Percentiles rank a stretch among this genome's conserved stretches.
These are phyloP conservation scores for Seira musarum DNA, from an alignment of 2,888 invertebrate genomes.

Conservation along the genomic window DNA sequence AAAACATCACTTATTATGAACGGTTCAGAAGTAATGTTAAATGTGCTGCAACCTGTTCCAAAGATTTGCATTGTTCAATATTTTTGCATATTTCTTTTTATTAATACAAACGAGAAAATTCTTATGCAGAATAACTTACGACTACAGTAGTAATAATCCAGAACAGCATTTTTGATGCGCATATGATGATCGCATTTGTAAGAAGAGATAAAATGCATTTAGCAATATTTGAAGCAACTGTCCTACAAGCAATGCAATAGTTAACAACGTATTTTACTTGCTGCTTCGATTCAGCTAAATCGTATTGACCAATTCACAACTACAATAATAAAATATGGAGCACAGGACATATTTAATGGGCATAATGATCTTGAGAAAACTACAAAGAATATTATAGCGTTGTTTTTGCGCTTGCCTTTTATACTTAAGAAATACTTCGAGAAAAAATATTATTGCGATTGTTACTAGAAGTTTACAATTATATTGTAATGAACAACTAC, in stretches of 20 bases:
- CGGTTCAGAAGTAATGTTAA: not conserved
- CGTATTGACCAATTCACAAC: no score
- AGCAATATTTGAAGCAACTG: not conserved
- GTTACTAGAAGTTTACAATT: not conserved
- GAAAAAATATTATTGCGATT: conserved; percentile 7
- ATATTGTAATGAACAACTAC: not conserved
- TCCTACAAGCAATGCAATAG: no score
- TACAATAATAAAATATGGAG: no score
- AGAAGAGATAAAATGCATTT: not conserved
- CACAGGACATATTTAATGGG: no score
- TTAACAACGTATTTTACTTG: no score
- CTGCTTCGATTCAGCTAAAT: no score
- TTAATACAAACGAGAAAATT: conserved; percentile 13
- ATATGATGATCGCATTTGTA: not conserved
- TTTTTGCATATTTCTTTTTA: not conserved
- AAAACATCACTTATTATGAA: conserved; percentile 26
- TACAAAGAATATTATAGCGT: no score
- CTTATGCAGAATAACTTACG: not conserved
- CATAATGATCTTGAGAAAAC: no score
- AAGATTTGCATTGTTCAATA: conserved; percentile 26
- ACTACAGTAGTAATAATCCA: not conserved
- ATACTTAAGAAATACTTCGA: not conserved
- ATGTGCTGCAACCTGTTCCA: conserved; percentile 3
- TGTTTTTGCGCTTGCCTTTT: not conserved
- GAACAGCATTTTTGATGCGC: not conserved